phyloP scores from a whole-genome alignment of 1,140 invertebrate genomes.

The Matsumurasca onukii region DNA sequence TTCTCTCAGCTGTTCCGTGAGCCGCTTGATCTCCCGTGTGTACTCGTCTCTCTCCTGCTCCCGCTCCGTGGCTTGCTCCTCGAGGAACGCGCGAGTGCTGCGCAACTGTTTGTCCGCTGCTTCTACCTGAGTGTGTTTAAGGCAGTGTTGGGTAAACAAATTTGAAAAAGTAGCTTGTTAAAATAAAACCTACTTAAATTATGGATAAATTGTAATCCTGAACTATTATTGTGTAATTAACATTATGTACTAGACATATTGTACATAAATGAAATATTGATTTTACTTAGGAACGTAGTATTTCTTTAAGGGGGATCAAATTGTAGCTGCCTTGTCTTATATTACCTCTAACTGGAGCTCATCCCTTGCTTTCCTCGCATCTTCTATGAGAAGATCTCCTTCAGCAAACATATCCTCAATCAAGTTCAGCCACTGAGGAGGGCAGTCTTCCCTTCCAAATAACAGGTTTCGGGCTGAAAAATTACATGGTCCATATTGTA shows the following conservation, averaged over 20 bases:
- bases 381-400: conserved; percentile 62
- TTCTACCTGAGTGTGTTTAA: conserved; percentile 69
- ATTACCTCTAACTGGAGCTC: conserved; percentile 71
- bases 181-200: too few relatives aligned
- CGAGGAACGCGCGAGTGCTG: conserved; percentile 70
- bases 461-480: conserved; percentile 9
- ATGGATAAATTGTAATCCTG: too few relatives aligned
- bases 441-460: conserved; percentile 13
- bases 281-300: too few relatives aligned
- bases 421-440: conserved; percentile 53
- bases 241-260: too few relatives aligned
- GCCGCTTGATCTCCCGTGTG: conserved; percentile 57
- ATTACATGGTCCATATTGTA: neutral
- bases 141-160: too few relatives aligned
- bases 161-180: too few relatives aligned
- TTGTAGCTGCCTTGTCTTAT: too few relatives aligned
- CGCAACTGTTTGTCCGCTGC: conserved; percentile 76
- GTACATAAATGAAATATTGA: too few relatives aligned
- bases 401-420: conserved; percentile 62
- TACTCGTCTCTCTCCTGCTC: conserved; percentile 78
- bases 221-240: too few relatives aligned
- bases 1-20: conserved; percentile 63
- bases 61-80: conserved; percentile 75
- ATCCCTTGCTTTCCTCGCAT: conserved; percentile 61
- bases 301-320: too few relatives aligned